Conservation (phyloP, 2,113 vertebrate genomes). For the Mormyrus iriodes region DNA sequence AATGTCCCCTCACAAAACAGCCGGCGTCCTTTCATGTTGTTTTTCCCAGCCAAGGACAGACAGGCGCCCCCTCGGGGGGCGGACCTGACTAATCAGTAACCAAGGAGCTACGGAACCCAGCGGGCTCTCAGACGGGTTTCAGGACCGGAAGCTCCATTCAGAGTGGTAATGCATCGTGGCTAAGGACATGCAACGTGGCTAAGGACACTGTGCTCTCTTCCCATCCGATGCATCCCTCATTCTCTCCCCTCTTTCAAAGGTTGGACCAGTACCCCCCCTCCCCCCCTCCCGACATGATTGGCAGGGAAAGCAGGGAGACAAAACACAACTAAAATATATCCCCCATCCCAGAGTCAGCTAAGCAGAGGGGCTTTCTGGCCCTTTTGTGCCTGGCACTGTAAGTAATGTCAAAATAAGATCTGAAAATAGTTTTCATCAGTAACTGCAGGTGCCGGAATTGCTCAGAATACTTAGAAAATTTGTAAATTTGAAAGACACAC, state of each 20-base stretch:
- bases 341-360: background rate
- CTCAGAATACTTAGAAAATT: background rate
- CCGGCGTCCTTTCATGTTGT: slow-evolving; percentile 79
- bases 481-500: background rate
- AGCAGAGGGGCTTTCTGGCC: no score
- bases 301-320: background rate
- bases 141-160: background rate
- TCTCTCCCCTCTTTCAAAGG: background rate
- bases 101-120: slow-evolving; percentile 62
- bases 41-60: slow-evolving; percentile 81
- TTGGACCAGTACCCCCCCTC: background rate
- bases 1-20: slow-evolving; percentile 76
- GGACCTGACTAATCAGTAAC: slow-evolving; percentile 83
- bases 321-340: background rate
- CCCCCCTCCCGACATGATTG: background rate
- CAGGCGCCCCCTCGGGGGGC: slow-evolving; percentile 56
- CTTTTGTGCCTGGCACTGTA: background rate
- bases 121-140: slow-evolving; percentile 13
- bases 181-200: no score
- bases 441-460: background rate
- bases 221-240: slow-evolving; percentile 15
- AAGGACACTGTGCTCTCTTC: background rate
- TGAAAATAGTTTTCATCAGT: background rate
- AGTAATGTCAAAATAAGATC: background rate
- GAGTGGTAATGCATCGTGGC: slow-evolving; percentile 1